phyloP scores from a whole-genome alignment of 2,113 vertebrate species.

The Romanogobio albipinnatus region DNA sequence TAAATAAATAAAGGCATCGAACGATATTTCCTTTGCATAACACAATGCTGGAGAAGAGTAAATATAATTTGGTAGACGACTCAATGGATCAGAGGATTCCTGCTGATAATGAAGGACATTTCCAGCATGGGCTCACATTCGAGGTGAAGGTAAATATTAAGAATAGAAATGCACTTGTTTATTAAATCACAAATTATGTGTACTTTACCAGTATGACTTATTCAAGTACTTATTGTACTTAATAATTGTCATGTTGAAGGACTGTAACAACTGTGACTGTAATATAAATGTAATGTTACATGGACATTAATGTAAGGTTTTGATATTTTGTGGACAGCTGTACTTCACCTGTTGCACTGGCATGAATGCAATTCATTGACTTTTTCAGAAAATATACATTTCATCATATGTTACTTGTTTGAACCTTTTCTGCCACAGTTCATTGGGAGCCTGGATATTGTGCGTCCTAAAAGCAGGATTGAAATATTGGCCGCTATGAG shows the following conservation, averaged over 20 bases:
- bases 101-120: slow-evolving; percentile 93
- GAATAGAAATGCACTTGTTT: neutral
- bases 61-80: slow-evolving; percentile 95
- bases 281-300: neutral
- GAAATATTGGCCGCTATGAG: slow-evolving; percentile 98
- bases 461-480: slow-evolving; percentile 91
- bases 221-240: neutral
- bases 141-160: slow-evolving; percentile 87
- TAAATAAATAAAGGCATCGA: neutral
- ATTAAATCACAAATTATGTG: neutral
- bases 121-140: slow-evolving; percentile 92
- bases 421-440: slow-evolving; percentile 75
- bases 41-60: slow-evolving; percentile 88
- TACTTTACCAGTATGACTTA: neutral
- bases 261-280: neutral
- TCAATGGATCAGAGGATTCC: slow-evolving; percentile 88
- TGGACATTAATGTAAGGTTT: neutral
- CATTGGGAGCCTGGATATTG: slow-evolving; percentile 94
- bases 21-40: neutral
- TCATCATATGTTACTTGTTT: neutral
- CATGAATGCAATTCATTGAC: neutral
- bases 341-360: slow-evolving; percentile 18
- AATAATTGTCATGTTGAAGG: neutral
- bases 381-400: neutral
- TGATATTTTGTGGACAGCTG: neutral